Evolutionary conservation across 2,888 invertebrate species (phyloP), one percentile per base, ranked within the genome.

Genomic region (Dromius quadrimaculatus): DNA sequence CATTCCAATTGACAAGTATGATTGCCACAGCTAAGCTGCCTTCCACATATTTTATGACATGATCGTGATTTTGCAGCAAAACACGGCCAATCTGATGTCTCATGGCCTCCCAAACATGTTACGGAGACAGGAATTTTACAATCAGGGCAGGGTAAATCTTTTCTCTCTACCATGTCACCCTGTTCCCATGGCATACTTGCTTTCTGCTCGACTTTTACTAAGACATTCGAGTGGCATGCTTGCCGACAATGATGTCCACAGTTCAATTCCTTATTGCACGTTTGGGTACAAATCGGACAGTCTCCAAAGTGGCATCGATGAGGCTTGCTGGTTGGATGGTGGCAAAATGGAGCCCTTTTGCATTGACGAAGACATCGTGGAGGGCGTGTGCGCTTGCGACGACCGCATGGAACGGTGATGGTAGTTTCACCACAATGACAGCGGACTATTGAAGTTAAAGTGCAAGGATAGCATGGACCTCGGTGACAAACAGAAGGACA

Each of bases 401-500:
- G 86, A 0, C 97, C 97, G 82, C 97, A 98, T 0, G 95, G 94
- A 1, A 97, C 93, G 6, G 87, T 88, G 9, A 93, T 84, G 45
- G 87, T 88, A 0, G 93, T 94, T 71, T 85, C 85, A 47, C 94
- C 93, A 81, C 97, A 98, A 68, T 89, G 87, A 78, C 97, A 98
- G 13, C 90, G 85, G 1, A 90, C 86, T 74, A 89, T 89, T 2
- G 87, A 90, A 0, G 89, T 91, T 68, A 88, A 81, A 0, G 87
- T 88, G 76, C 95, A 95, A 0, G 95, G 95, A 81, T 93, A 95
- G 79, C 95, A 95, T 0, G 90, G 90, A 0, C 94, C 93, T 73
- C 86, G 87, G 77, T 95, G 95, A 79, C 95, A 95, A 5, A 91
- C 86, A 47, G 90, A 91, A 1, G 86, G 83, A 77, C 95, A 95